phyloP scores from a whole-genome alignment of 1,140 invertebrate genomes.

The Agrilus planipennis region DNA sequence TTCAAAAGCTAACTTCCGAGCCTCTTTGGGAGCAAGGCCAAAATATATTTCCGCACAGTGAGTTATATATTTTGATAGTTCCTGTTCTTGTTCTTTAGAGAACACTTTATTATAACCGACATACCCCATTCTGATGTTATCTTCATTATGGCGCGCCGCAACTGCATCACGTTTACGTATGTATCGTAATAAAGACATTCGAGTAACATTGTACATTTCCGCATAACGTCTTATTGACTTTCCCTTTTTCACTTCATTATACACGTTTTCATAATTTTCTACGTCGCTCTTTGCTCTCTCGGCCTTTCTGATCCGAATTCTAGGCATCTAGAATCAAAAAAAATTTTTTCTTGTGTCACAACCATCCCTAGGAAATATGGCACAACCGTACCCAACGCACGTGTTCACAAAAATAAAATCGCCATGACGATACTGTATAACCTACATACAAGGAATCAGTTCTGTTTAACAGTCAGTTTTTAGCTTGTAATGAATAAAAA shows the following conservation, averaged over 20 bases:
- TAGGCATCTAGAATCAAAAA: too few relatives aligned
- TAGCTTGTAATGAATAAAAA: too few relatives aligned
- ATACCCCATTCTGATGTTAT: conserved; percentile 7
- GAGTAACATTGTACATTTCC: conserved; percentile 11
- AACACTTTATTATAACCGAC: conserved; percentile 10
- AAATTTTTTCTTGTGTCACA: too few relatives aligned
- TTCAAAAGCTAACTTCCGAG: conserved; percentile 20
- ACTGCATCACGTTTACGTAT: conserved; percentile 10
- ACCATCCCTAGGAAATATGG: too few relatives aligned
- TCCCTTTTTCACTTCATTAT: conserved; percentile 12
- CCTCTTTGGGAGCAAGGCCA: conserved; percentile 17
- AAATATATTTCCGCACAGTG: conserved; percentile 19
- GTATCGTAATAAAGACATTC: conserved; percentile 10
- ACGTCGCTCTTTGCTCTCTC: conserved; percentile 9
- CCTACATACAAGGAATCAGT: too few relatives aligned
- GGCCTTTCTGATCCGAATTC: too few relatives aligned
- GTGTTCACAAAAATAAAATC: too few relatives aligned
- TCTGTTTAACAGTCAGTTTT: too few relatives aligned
- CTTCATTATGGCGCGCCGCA: too few relatives aligned
- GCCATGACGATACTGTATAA: too few relatives aligned
- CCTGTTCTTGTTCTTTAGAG: conserved; percentile 9
- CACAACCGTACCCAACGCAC: too few relatives aligned
- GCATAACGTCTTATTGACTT: conserved; percentile 11
- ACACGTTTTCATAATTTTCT: conserved; percentile 9
- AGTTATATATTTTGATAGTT: conserved; percentile 14